phyloP scores from a whole-genome alignment of 2,797 vertebrate species.

The Galaxias olidus region DNA sequence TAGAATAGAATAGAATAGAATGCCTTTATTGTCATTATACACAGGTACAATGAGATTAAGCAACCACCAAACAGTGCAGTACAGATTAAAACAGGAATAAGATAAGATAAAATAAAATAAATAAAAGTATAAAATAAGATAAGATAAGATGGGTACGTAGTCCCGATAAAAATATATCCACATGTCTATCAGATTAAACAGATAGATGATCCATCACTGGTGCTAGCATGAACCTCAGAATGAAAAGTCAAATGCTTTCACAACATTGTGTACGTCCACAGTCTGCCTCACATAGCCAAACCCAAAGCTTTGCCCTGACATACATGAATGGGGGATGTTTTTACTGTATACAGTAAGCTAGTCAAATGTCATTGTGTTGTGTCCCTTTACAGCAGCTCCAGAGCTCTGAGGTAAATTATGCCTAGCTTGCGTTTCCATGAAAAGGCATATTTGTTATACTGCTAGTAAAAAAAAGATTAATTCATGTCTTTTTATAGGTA shows the following conservation, averaged over 20 bases:
- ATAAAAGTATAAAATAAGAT: too few relatives aligned
- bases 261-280: conserved; percentile 14
- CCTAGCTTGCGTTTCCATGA: conserved; percentile 32
- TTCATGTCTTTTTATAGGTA: conserved; percentile 16
- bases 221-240: conserved; percentile 17
- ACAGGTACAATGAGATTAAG: too few relatives aligned
- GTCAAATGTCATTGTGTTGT: conserved; percentile 25
- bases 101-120: too few relatives aligned
- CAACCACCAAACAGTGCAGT: too few relatives aligned
- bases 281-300: neutral
- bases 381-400: conserved; percentile 30
- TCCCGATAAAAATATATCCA: too few relatives aligned
- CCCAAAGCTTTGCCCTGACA: conserved; percentile 33
- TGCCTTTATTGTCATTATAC: too few relatives aligned
- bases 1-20: too few relatives aligned
- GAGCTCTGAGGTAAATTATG: conserved; percentile 9
- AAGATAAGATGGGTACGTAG: too few relatives aligned
- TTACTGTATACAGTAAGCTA: conserved; percentile 9
- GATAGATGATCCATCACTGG: conserved; percentile 14
- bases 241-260: conserved; percentile 3
- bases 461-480: conserved; percentile 4
- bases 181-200: conserved; percentile 29
- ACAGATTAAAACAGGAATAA: too few relatives aligned
- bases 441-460: conserved; percentile 32
- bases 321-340: conserved; percentile 9